Base-by-base conservation (phyloP, 2,113 vertebrate species). In the Monarcha castaneiventris region DNA sequence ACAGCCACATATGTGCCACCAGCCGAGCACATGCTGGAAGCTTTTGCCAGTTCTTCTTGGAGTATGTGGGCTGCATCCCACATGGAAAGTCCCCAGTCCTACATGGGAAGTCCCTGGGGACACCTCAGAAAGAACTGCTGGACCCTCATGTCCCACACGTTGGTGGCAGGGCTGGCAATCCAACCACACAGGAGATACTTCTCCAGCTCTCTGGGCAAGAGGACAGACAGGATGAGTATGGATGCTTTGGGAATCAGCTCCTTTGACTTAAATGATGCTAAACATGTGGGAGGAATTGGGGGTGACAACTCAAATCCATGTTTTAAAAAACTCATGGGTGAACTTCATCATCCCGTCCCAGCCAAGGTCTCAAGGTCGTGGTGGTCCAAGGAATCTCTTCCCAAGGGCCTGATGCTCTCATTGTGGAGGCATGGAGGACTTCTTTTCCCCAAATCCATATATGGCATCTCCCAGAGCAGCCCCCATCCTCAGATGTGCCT, bases 121-220 rank as follows among this genome's bases (percentile, higher is more conserved):
- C 37, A 62, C 37, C 68, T 74, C 22, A 2, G 68, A 9, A 89
- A 27, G 68, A 59, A 1, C 51, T 17, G 19, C 23, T 37, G 69
- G 66, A 51, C 43, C 32, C 30, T 90, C 0, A 0, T n/a, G 62
- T 83, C 61, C 32, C 1, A 0, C 0, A 0, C 7, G 4, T 23
- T 16, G 80, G 1, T 71, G 62, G 11, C 4, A 0, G 4, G 19
- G 48, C 14, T 1, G 5, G 46, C 0, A 21, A 3, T 17, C 4
- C 1, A 1, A 58, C 22, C 41, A 4, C 33, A 5, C 1, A 2
- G 84, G 59, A 64, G 86, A 6, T 66, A 71, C 16, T 71, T 8
- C 49, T 39, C 11, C 0, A 0, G 66, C 46, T 52, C 48, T 51
- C 35, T 33, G 35, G 66, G n/a, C 11, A 1, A 7, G 7, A 22